These are phyloP conservation scores for Dryoscopus gambensis DNA, from an alignment of 2,113 vertebrate genomes.

Conservation along the genomic window DNA sequence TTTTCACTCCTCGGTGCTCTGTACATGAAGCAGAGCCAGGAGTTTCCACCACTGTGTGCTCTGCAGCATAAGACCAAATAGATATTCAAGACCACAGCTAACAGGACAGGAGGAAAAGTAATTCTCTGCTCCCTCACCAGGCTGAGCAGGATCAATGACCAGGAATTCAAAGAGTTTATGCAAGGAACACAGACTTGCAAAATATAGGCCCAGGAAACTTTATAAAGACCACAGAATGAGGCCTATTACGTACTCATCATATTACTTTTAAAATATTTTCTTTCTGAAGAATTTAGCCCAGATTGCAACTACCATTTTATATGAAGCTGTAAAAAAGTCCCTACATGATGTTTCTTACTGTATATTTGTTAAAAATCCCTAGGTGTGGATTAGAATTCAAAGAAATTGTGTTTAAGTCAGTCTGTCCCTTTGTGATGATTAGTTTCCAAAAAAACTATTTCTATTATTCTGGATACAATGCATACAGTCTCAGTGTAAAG, in stretches of 20 bases:
- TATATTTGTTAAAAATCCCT: not conserved
- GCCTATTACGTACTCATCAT: not conserved
- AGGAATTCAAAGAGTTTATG: not conserved
- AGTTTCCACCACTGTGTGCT: not conserved
- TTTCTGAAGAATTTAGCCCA: not conserved
- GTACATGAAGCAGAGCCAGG: not conserved
- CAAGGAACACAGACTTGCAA: not conserved
- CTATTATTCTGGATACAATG: not conserved
- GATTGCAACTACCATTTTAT: not conserved
- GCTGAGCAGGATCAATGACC: not conserved
- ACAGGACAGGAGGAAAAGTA: conserved; percentile 16
- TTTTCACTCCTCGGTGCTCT: not conserved
- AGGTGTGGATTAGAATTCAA: not conserved
- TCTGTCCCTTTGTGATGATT: not conserved
- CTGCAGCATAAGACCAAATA: not conserved
- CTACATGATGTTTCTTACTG: not conserved
- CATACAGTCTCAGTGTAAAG: not conserved
- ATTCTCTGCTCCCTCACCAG: not conserved
- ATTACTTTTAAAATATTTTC: not conserved
- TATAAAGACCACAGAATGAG: not conserved
- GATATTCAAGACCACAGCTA: not conserved
- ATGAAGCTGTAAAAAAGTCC: not conserved
- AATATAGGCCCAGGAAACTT: not conserved
- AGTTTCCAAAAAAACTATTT: not conserved
- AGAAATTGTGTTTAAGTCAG: not conserved